Conservation (phyloP, 2,888 invertebrate species). For the Agrochola lota region DNA sequence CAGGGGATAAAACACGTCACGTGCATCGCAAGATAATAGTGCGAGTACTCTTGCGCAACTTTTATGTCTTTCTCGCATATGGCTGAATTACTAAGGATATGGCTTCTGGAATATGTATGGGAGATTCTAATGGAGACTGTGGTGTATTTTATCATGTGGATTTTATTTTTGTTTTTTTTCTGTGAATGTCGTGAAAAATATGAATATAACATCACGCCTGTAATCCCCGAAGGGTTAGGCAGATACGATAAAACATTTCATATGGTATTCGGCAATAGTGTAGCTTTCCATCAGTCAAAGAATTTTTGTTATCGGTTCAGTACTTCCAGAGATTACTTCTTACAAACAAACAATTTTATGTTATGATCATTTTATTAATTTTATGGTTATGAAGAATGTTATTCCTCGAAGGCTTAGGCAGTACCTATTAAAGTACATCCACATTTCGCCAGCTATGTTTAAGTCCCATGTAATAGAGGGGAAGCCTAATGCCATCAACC, state of each 20-base stretch:
- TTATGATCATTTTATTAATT: no score
- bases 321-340: no score
- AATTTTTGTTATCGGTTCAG: no score
- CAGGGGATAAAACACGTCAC: constrained; percentile 68
- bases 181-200: not conserved
- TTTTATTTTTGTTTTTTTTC: not conserved
- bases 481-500: no score
- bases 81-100: constrained; percentile 47
- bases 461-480: no score
- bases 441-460: no score
- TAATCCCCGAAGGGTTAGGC: not conserved
- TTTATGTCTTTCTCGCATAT: constrained; percentile 64
- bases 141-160: not conserved
- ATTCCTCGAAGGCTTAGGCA: no score
- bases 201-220: not conserved
- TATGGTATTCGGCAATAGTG: no score
- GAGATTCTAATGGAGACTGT: constrained; percentile 40
- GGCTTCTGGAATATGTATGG: constrained; percentile 45
- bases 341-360: no score
- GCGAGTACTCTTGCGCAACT: constrained; percentile 60
- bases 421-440: no score
- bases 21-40: constrained; percentile 67
- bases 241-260: not conserved
- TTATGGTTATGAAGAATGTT: no score
- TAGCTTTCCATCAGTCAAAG: no score